phyloP scores from a whole-genome alignment of 2,113 vertebrate genomes.

The Sporophila hypoxantha region DNA sequence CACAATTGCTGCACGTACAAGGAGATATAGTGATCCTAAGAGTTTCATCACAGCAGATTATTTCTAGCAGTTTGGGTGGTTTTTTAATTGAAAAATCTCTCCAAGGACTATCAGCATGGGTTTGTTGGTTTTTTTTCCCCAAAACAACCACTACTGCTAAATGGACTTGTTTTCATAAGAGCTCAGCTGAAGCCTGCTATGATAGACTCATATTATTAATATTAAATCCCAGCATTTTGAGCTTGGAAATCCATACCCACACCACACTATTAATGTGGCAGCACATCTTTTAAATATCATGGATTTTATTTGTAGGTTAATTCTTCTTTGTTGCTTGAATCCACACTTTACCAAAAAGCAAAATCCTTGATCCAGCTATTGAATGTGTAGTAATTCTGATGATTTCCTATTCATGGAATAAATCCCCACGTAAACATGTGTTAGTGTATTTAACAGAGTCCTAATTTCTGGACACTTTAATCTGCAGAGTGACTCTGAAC shows the following conservation, averaged over 20 bases:
- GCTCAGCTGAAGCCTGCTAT: not conserved
- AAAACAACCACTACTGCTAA: not conserved
- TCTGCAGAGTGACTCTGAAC: not conserved
- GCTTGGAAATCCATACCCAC: not conserved
- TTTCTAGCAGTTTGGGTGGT: not conserved
- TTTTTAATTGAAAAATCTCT: constrained; percentile 8
- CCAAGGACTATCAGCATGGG: not conserved
- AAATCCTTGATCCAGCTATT: not conserved
- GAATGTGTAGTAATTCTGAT: not conserved
- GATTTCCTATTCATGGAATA: not conserved
- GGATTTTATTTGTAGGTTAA: not conserved
- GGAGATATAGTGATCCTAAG: not conserved
- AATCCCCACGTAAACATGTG: not conserved
- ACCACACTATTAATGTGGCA: not conserved
- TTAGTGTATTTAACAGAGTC: not conserved
- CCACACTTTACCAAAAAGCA: not conserved
- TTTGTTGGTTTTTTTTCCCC: not conserved
- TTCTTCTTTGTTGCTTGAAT: not conserved
- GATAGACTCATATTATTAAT: not conserved
- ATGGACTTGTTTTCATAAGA: not conserved
- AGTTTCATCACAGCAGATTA: not conserved
- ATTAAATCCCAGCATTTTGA: not conserved
- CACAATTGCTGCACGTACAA: not conserved
- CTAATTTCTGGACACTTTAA: not conserved
- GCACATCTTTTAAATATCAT: not conserved